These are phyloP conservation scores for Etheostoma perlongum DNA, from an alignment of 2,797 vertebrate species.

Conservation along the genomic window DNA sequence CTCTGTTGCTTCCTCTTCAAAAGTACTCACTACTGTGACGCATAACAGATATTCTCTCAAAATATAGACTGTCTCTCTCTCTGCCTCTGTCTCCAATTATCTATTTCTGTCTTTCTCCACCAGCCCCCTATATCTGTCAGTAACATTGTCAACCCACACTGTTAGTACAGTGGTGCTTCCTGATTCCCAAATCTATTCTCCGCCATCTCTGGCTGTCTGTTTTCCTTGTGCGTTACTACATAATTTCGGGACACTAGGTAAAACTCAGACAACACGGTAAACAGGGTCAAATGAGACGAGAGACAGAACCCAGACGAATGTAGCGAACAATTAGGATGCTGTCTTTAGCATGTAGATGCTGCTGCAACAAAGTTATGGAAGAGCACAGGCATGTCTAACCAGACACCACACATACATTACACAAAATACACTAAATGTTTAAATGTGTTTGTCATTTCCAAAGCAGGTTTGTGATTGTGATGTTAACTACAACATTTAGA, in stretches of 20 bases:
- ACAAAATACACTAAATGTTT: slow-evolving; percentile 8
- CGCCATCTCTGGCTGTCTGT: slow-evolving; percentile 22
- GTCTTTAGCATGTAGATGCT: slow-evolving; percentile 33
- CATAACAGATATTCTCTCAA: slow-evolving; percentile 64
- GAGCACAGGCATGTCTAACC: slow-evolving; percentile 35
- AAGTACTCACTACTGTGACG: slow-evolving; percentile 59
- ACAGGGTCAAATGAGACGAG: slow-evolving; percentile 48
- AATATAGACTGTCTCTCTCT: slow-evolving; percentile 58
- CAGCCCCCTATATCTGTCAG: slow-evolving; percentile 70
- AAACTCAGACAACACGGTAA: slow-evolving; percentile 45
- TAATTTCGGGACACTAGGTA: slow-evolving; percentile 55
- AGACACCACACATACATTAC: slow-evolving; percentile 15
- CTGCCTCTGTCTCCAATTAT: slow-evolving; percentile 73
- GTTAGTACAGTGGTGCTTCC: slow-evolving; percentile 50
- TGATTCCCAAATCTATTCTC: slow-evolving; percentile 50
- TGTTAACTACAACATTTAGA: background rate
- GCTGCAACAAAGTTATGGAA: slow-evolving; percentile 64
- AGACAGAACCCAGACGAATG: slow-evolving; percentile 17
- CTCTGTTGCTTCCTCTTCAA: slow-evolving; percentile 58
- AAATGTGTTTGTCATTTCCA: background rate
- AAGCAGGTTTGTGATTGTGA: background rate
- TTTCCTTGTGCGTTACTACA: slow-evolving; percentile 3
- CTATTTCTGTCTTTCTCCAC: slow-evolving; percentile 76
- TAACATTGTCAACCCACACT: slow-evolving; percentile 77
- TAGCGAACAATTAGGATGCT: slow-evolving; percentile 45